Percentiles rank a stretch among this genome's conserved stretches.
phyloP scores from a whole-genome alignment of 2,888 invertebrate genomes.

The Drosophila falleni region DNA sequence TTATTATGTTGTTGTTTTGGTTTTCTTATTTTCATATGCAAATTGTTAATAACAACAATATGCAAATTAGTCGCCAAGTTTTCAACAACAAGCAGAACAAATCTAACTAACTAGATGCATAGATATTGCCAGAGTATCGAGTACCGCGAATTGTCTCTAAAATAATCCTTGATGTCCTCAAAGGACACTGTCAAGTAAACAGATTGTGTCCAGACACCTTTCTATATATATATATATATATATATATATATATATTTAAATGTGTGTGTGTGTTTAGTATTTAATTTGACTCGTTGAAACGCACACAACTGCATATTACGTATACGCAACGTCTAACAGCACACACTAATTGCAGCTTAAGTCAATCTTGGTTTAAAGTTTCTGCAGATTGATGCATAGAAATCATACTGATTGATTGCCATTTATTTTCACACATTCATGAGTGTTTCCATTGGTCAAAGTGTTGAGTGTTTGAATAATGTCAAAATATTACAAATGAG shows the following conservation, averaged over 20 bases:
- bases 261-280: neutral
- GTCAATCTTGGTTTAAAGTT: neutral
- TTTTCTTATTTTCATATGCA: conserved; percentile 54
- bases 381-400: neutral
- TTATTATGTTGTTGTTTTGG: conserved; percentile 1
- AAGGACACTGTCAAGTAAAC: neutral
- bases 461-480: neutral
- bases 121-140: conserved; percentile 9
- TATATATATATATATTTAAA: too few species aligned
- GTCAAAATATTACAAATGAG: neutral
- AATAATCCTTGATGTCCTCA: conserved; percentile 1
- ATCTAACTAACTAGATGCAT: conserved; percentile 16
- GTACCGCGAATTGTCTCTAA: neutral
- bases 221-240: neutral
- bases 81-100: conserved; percentile 4
- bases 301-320: conserved; percentile 29
- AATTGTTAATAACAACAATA: conserved; percentile 51
- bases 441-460: neutral
- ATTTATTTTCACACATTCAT: conserved; percentile 1
- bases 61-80: conserved; percentile 41
- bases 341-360: conserved; percentile 14
- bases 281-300: neutral
- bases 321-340: conserved; percentile 30
- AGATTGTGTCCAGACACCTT: conserved; percentile 4
- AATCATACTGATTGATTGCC: neutral